A percentile compares a stretch with the other conserved stretches of the same genome.
These are phyloP conservation scores for Erpetoichthys calabaricus DNA, from an alignment of 2,797 vertebrate species.

Conservation along the genomic window DNA sequence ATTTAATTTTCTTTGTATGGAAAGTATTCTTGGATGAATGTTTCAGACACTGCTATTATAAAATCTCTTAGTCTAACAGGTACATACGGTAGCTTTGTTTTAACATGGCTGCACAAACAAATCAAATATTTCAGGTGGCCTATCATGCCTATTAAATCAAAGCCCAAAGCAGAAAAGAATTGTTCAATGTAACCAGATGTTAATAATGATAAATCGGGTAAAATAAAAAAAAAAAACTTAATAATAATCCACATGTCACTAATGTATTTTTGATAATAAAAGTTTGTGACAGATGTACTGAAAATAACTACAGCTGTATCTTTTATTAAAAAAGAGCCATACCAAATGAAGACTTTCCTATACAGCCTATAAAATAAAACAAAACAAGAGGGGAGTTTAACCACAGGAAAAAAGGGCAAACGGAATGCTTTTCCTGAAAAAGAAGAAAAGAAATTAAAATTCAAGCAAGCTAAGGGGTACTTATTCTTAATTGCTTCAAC, in stretches of 20 bases:
- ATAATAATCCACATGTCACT: background rate
- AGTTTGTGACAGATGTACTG: conserved; percentile 1
- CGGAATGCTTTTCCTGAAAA: background rate
- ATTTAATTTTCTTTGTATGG: too few species aligned
- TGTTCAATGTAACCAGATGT: conserved; percentile 7
- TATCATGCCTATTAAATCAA: too few species aligned
- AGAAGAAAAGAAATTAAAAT: conserved; percentile 7
- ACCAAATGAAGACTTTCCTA: conserved; percentile 5
- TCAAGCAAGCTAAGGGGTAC: background rate
- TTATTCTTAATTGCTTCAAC: background rate
- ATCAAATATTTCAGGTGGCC: too few species aligned
- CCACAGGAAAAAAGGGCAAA: conserved; percentile 1
- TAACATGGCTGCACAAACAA: too few species aligned
- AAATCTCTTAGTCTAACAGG: too few species aligned
- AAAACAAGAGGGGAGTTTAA: background rate
- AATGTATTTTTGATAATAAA: conserved; percentile 2
- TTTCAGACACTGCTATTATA: too few species aligned
- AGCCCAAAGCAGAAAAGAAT: too few species aligned
- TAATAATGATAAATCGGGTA: too few species aligned
- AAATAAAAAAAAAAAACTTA: too few species aligned
- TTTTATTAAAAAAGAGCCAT: conserved; percentile 3
- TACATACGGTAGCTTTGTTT: too few species aligned
- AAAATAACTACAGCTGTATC: conserved; percentile 7
- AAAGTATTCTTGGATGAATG: too few species aligned
- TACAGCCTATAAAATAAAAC: conserved; percentile 6